A percentile compares a stretch with the other conserved stretches of the same genome.
phyloP scores from a whole-genome alignment of 2,797 vertebrate genomes.

The Vireo griseus region DNA sequence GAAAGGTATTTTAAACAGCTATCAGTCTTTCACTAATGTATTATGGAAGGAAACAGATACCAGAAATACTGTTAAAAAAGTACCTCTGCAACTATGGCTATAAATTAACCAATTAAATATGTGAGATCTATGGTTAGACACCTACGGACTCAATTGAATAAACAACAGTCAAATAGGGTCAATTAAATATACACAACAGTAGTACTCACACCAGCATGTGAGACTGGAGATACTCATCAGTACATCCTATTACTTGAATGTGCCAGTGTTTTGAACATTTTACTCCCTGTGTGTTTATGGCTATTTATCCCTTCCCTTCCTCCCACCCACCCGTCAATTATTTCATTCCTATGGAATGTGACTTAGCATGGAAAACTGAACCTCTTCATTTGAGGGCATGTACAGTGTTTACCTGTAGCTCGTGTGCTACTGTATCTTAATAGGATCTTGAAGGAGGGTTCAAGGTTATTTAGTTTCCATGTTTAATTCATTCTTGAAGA shows the following conservation, averaged over 20 bases:
- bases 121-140: slow-evolving; percentile 15
- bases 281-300: slow-evolving; percentile 23
- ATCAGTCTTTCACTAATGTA: not conserved
- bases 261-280: slow-evolving; percentile 7
- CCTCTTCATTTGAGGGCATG: slow-evolving; percentile 30
- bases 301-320: not conserved
- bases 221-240: slow-evolving; percentile 17
- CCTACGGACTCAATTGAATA: slow-evolving; percentile 19
- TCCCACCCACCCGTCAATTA: not conserved
- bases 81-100: not conserved
- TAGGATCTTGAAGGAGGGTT: slow-evolving; percentile 39
- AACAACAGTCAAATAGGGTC: slow-evolving; percentile 7
- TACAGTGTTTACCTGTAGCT: slow-evolving; percentile 21
- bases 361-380: slow-evolving; percentile 8
- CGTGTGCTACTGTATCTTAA: slow-evolving; percentile 17
- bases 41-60: not conserved
- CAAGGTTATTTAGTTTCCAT: slow-evolving; percentile 36
- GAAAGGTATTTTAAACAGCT: not conserved
- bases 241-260: slow-evolving; percentile 3
- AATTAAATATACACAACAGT: slow-evolving; percentile 20
- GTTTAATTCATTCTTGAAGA: slow-evolving; percentile 28
- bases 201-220: not conserved
- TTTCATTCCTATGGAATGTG: slow-evolving; percentile 65
- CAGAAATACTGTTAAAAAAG: not conserved
- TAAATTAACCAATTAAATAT: slow-evolving; percentile 32